A percentile compares a stretch with the other conserved stretches of the same genome.
These are phyloP conservation scores for Burhinus oedicnemus DNA, from an alignment of 2,113 vertebrate species.

Conservation along the genomic window DNA sequence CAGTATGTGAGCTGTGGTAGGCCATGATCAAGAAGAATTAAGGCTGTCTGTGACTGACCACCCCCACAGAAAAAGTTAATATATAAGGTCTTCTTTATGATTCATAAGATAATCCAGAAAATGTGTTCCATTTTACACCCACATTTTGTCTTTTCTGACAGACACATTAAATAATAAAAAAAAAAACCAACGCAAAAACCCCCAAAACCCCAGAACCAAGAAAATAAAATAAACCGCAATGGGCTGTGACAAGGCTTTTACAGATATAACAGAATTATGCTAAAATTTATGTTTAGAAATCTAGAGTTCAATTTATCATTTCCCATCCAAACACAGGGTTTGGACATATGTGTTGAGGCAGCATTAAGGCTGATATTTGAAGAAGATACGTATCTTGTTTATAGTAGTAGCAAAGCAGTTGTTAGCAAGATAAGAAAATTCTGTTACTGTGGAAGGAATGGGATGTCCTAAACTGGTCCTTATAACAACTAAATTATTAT, in stretches of 20 bases:
- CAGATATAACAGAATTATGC: not conserved
- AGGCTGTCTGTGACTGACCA: not conserved
- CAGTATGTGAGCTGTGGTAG: not conserved
- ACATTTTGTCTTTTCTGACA: not conserved
- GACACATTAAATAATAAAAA: not conserved
- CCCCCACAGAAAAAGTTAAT: not conserved
- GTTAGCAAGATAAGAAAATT: not conserved
- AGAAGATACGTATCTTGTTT: not conserved
- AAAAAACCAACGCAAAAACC: rapidly evolving
- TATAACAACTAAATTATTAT: not conserved
- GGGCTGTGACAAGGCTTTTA: not conserved
- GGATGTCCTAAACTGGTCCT: not conserved
- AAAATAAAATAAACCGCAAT: not conserved
- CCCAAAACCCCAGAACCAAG: not conserved
- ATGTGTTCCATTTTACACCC: not conserved
- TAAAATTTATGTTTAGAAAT: not conserved
- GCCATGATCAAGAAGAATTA: not conserved
- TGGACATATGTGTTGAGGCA: not conserved
- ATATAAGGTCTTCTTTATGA: not conserved
- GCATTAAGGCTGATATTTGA: not conserved
- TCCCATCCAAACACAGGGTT: not conserved
- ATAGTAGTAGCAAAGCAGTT: not conserved
- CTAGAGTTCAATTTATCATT: not conserved
- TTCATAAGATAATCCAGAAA: not conserved
- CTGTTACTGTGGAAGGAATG: not conserved